Evolutionary conservation across 2,888 invertebrate species (phyloP).

Genomic region (Tiliacea citrago): DNA sequence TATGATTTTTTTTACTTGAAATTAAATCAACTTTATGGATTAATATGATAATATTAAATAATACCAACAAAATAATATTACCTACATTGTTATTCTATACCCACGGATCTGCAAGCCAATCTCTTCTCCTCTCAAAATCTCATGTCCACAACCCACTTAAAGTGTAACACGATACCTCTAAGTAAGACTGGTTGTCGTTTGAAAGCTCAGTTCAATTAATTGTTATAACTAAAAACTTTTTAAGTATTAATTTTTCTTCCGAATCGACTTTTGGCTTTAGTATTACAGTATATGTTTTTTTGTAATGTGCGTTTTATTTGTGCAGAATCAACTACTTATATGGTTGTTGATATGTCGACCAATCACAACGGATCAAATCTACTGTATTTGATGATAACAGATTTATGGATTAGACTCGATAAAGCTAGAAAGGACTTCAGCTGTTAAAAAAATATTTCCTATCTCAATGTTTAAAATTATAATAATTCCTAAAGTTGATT

Average conservation of each 20-base stretch:
- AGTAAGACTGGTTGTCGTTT: too few species aligned
- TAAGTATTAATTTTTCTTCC: too few species aligned
- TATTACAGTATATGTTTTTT: background rate
- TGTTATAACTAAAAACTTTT: too few species aligned
- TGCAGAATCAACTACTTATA: background rate
- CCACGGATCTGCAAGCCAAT: background rate
- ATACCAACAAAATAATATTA: too few species aligned
- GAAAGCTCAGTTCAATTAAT: background rate
- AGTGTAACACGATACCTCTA: too few species aligned
- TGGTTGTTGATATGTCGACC: background rate
- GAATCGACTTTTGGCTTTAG: background rate
- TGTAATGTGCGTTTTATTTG: background rate
- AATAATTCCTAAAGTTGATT: conserved; percentile 27
- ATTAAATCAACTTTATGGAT: conserved; percentile 25
- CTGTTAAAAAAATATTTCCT: background rate
- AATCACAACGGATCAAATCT: background rate
- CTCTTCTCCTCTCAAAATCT: too few species aligned
- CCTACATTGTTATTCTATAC: background rate
- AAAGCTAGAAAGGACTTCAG: background rate
- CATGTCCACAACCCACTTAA: too few species aligned
- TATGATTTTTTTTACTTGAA: conserved; percentile 10
- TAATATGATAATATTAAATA: background rate
- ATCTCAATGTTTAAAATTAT: background rate
- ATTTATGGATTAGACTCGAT: background rate
- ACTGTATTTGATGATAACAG: background rate